phyloP scores from a whole-genome alignment of 2,797 vertebrate species.

The Scleropages formosus region DNA sequence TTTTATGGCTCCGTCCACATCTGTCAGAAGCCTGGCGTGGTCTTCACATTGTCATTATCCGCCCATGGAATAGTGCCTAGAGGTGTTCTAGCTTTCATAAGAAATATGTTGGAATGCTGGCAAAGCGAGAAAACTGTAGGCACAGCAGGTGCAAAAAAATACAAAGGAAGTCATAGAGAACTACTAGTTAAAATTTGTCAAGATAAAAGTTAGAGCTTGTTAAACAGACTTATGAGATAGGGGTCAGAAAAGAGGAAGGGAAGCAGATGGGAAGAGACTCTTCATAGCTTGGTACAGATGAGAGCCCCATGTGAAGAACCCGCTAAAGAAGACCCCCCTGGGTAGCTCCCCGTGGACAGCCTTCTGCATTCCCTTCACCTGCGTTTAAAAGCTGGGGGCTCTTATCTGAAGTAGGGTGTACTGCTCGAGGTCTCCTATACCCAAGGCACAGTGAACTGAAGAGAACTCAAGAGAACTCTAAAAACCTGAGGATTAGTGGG shows the following conservation, averaged over 20 bases:
- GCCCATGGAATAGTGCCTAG: background rate
- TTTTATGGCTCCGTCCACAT: background rate
- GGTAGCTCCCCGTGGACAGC: too few species aligned
- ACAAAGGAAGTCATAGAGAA: background rate
- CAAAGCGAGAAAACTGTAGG: constrained; percentile 45
- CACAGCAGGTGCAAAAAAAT: background rate
- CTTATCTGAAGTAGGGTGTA: too few species aligned
- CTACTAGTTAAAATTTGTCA: background rate
- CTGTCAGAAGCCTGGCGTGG: background rate
- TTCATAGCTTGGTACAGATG: background rate
- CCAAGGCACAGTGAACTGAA: too few species aligned
- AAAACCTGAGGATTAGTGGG: too few species aligned
- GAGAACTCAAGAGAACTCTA: too few species aligned
- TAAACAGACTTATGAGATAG: background rate
- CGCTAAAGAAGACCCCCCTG: too few species aligned
- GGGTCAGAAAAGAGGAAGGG: too few species aligned
- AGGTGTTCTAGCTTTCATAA: background rate
- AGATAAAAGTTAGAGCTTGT: background rate
- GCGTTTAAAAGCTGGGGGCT: too few species aligned
- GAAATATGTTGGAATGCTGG: background rate
- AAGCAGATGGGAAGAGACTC: too few species aligned
- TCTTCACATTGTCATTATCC: background rate
- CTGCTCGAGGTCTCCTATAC: too few species aligned
- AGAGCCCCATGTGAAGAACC: background rate
- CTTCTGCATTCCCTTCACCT: too few species aligned